Conservation (phyloP, 37 sponge, comb jelly and placozoan genomes). For the Agelas oroides region DNA sequence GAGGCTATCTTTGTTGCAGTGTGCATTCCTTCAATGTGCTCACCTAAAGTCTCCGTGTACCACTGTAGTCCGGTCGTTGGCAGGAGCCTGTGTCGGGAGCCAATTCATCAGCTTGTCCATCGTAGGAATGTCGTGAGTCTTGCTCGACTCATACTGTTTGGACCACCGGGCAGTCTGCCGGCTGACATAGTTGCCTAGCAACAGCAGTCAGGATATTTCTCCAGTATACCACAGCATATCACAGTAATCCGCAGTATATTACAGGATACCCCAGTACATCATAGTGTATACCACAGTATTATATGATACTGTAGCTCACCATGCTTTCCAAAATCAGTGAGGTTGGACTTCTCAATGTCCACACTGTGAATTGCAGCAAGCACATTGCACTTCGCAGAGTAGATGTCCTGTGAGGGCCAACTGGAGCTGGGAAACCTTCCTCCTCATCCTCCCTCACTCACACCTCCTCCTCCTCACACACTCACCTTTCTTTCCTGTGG, state of each 20-base stretch:
- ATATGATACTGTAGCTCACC: too few relatives aligned
- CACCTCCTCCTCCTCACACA: too few relatives aligned
- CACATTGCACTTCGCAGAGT: slow-evolving; percentile 4
- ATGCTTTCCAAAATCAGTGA: slow-evolving; percentile 74
- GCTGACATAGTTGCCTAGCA: slow-evolving; percentile 38
- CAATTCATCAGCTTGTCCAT: slow-evolving; percentile 25
- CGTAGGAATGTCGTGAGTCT: slow-evolving; percentile 25
- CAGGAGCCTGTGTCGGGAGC: slow-evolving; percentile 51
- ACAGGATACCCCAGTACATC: too few relatives aligned
- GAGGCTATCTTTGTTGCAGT: too few relatives aligned
- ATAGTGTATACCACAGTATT: too few relatives aligned
- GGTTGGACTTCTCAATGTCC: slow-evolving; percentile 42
- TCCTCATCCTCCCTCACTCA: too few relatives aligned
- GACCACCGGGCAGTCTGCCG: slow-evolving; percentile 65
- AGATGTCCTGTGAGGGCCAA: slow-evolving; percentile 11
- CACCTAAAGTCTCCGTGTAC: slow-evolving; percentile 89
- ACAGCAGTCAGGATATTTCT: neutral
- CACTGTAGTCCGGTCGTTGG: slow-evolving; percentile 39
- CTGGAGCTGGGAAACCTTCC: neutral
- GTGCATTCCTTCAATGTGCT: too few relatives aligned
- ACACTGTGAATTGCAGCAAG: slow-evolving; percentile 74
- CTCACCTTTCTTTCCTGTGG: slow-evolving; percentile 53
- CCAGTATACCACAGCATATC: too few relatives aligned
- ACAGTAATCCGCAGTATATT: too few relatives aligned
- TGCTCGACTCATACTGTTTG: slow-evolving; percentile 56